Evolutionary conservation across 2,888 invertebrate species (phyloP), one percentile per base, ranked within the genome.

Genomic region (Ephialtes manifestator): DNA sequence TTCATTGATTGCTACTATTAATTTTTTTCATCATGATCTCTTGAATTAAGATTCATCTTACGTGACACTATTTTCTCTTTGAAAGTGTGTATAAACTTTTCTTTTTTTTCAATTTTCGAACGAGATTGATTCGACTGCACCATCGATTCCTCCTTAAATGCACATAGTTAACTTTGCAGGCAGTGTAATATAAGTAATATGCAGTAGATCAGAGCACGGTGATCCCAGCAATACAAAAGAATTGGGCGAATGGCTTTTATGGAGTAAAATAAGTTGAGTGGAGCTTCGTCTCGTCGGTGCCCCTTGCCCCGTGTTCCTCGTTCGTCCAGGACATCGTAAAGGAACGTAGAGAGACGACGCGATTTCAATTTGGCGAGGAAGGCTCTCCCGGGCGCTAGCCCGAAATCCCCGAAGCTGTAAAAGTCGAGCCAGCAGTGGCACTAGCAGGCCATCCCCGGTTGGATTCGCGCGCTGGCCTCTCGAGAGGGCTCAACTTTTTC

Each of bases 321-420:
- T 70, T 78, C 31, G 24, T 70, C 78, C 31, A 65, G 77, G 68
- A 81, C 60, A 77, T 72, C 72, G 63, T 51, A 55, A 78, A 63
- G 74, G 78, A 77, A 43, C 55, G 84, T 51, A 35, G 81, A 75
- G 81, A 75, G 48, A 75, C 82, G 83, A 80, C 81, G 75, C 81
- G 85, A 86, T 87, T 87, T 87, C 86, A 87, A 87, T 87, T 87
- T 87, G 85, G 86, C 83, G 85, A 87, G 85, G 81, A 79, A 83
- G 85, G 74, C 83, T 85, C 83, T 85, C 78, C 78, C 77, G 75
- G 83, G 83, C 63, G 78, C 85, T 80, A 76, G 81, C 63, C 77
- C 81, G 78, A 78, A 84, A 84, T 84, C 84, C 81, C 81, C 55
- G 84, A 84, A 84, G 84, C 84, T 81, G 84, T 84, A 84, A 81